Evolutionary conservation across 2,113 vertebrate species (phyloP).

Genomic region (Pangasianodon hypophthalmus): DNA sequence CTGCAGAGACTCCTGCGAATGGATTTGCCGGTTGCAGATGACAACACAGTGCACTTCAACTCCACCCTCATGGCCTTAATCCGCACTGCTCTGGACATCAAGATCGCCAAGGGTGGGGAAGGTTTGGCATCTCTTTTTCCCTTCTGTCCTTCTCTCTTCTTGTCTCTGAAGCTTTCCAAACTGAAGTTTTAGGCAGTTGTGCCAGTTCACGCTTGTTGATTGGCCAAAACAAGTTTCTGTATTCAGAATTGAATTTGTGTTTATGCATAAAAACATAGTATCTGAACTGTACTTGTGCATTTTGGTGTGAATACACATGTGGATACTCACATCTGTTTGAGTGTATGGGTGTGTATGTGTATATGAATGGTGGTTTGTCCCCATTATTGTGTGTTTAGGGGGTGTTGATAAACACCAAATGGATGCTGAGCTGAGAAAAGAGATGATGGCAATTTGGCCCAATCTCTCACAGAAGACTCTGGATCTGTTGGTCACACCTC

Average conservation of each 20-base stretch:
- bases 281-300: neutral
- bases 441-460: conserved; percentile 99
- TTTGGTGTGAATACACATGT: neutral
- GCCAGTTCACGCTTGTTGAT: neutral
- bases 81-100: conserved; percentile 91
- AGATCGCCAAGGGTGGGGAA: conserved; percentile 90
- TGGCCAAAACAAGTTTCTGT: neutral
- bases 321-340: neutral
- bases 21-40: conserved; percentile 91
- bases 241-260: neutral
- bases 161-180: neutral
- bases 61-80: conserved; percentile 95
- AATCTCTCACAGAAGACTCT: conserved; percentile 93
- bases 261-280: neutral
- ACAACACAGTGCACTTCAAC: conserved; percentile 94
- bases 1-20: conserved; percentile 88
- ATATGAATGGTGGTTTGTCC: conserved; percentile 40
- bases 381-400: conserved; percentile 67
- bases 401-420: conserved; percentile 95
- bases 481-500: conserved; percentile 92
- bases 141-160: conserved; percentile 31
- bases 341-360: neutral
- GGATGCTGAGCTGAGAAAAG: conserved; percentile 91
- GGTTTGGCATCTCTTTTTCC: conserved; percentile 61
- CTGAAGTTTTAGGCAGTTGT: neutral